These are phyloP conservation scores for Euzetes globulus DNA, from an alignment of 2,888 invertebrate genomes.

Conservation along the genomic window DNA sequence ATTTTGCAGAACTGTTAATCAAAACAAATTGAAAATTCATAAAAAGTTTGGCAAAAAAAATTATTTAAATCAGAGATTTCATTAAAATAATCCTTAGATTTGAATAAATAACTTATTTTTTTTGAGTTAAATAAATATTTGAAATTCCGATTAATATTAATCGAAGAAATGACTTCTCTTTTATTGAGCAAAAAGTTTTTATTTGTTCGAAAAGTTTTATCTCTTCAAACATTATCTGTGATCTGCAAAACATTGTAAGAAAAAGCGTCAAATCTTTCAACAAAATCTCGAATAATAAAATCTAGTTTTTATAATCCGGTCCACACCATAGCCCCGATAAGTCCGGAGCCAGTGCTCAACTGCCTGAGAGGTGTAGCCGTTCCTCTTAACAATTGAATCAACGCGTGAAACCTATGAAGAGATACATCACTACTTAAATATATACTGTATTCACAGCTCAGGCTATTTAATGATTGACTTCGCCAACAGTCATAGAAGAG, in stretches of 20 bases:
- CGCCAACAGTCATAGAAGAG: background rate
- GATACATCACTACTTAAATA: conserved; percentile 15
- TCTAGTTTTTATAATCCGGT: background rate
- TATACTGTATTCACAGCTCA: background rate
- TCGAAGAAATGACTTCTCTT: background rate
- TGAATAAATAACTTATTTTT: background rate
- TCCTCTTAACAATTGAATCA: conserved; percentile 16
- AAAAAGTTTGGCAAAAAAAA: too few species aligned
- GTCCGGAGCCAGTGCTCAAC: background rate
- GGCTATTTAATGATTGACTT: background rate
- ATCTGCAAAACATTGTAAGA: background rate
- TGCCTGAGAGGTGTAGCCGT: background rate
- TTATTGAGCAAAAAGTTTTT: background rate
- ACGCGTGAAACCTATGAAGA: background rate
- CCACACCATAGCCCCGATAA: background rate
- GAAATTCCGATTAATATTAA: background rate
- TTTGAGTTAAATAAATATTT: background rate
- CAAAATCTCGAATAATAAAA: background rate
- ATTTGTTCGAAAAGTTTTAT: background rate
- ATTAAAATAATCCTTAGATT: background rate
- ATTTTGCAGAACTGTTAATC: too few species aligned
- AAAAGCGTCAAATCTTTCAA: background rate
- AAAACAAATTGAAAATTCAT: too few species aligned
- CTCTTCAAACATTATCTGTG: conserved; percentile 1
- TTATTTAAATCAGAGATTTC: background rate